Base-by-base conservation (phyloP, 2,888 invertebrate species). In the Stenurella melanura region DNA sequence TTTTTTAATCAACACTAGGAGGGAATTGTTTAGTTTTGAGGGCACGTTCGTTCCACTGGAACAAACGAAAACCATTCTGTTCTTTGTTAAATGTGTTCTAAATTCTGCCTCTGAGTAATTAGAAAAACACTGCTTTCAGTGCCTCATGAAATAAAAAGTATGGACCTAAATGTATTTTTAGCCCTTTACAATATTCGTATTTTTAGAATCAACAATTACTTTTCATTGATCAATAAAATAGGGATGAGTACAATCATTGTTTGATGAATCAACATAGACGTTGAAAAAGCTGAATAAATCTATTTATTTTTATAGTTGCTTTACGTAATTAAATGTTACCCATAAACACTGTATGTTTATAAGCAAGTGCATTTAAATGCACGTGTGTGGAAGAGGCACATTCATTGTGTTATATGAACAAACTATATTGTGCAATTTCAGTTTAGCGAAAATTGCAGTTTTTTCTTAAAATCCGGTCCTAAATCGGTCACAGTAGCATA, bases 281-380 rank as follows among this genome's bases (percentile, higher is more conserved):
- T 58, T 50, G 15, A 12, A 58, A 57, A n/a, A 19, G 21, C 17
- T 70, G 69, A 69, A 69, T 58, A n/a, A 19, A 56, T 19, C 26
- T 58, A 26, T 60, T 70, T 70, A 42, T 70, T 70, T 70, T 70
- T 70, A 21, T 70, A 70, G 60, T 70, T 70, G 50, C n/a, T 50
- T 50, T 50, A 50, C 50, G 50, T 70, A 60, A 70, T 70, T 70
- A 60, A 60, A 70, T n/a, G 34, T 70, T 60, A 50, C 12, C 7
- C 70, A 70, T 70, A 70, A 70, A 70, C 38, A 26, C 15, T 15
- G 58, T n/a, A 38, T 60, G 19, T 70, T 70, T 70, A 61, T 42
- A 70, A 42, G 21, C 70, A 60, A 58, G 19, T 6, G 17, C 19
- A n/a, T 18, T n/a, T n/a, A n/a, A 11, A 70, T 60, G 42, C 42